Conservation (phyloP, 1,140 invertebrate genomes). For the Trichomalopsis sarcophagae region DNA sequence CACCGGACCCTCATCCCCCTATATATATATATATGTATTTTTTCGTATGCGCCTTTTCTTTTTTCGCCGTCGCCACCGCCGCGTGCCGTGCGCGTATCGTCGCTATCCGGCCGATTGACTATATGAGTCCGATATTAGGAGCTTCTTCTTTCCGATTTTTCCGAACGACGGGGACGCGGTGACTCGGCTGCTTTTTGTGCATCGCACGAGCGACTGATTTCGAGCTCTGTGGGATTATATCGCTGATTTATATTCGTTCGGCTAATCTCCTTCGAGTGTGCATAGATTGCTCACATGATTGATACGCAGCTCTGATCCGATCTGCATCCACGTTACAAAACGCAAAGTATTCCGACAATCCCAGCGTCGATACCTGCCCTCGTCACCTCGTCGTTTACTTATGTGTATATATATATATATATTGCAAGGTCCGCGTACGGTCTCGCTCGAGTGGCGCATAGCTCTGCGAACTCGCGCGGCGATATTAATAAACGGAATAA, state of each 20-base stretch:
- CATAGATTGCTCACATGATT: not conserved
- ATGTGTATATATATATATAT: not conserved
- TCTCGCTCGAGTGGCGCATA: not conserved
- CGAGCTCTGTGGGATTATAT: not conserved
- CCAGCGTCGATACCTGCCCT: not conserved
- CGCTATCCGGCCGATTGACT: slow-evolving; percentile 44
- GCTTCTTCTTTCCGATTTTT: slow-evolving; percentile 2
- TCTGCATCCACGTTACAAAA: too few species aligned
- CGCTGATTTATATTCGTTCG: slow-evolving; percentile 36
- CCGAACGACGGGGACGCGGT: not conserved
- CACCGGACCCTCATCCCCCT: slow-evolving; percentile 54
- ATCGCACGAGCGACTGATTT: not conserved
- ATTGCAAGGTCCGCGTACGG: not conserved
- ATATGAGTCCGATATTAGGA: slow-evolving; percentile 36
- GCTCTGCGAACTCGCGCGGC: not conserved
- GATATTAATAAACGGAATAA: slow-evolving; percentile 32
- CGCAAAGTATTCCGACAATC: not conserved
- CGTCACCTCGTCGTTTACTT: not conserved
- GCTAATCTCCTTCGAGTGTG: not conserved
- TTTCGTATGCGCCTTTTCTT: slow-evolving; percentile 29
- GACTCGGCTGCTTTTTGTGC: slow-evolving; percentile 36
- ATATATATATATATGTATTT: slow-evolving; percentile 21
- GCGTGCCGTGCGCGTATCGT: slow-evolving; percentile 16
- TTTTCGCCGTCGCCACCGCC: not conserved
- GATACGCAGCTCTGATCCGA: too few species aligned